phyloP scores from a whole-genome alignment of 2,888 invertebrate species.

The Parthenolecanium corni region DNA sequence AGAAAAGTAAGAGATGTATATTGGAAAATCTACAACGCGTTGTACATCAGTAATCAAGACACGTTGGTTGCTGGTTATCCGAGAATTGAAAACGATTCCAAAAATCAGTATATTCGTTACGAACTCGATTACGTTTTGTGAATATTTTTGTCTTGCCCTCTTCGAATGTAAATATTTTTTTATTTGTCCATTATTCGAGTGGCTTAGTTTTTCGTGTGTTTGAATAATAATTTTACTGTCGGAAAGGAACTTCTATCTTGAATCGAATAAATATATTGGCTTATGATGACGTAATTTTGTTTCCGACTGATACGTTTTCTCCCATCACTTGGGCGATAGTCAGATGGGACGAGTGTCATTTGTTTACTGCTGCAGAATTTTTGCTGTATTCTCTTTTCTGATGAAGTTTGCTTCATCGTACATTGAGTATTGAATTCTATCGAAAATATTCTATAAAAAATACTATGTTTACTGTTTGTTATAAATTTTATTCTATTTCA shows the following conservation, averaged over 20 bases:
- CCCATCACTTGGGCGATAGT: too few species aligned
- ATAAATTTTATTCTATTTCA: too few species aligned
- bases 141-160: constrained; percentile 36
- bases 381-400: too few species aligned
- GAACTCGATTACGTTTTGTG: constrained; percentile 88
- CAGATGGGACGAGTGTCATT: too few species aligned
- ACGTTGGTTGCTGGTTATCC: constrained; percentile 95
- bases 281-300: background rate
- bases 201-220: background rate
- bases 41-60: constrained; percentile 98
- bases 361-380: too few species aligned
- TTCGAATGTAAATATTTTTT: background rate
- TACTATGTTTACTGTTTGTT: too few species aligned
- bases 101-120: constrained; percentile 83
- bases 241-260: too few species aligned
- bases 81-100: constrained; percentile 88
- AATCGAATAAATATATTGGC: background rate
- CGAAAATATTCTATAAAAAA: too few species aligned
- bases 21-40: constrained; percentile 99
- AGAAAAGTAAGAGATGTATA: constrained; percentile 98
- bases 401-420: too few species aligned
- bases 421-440: too few species aligned
- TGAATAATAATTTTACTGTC: background rate
- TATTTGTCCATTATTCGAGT: background rate
- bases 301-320: too few species aligned